Base-by-base conservation (phyloP, 2,113 vertebrate species). In the Crypturellus undulatus region DNA sequence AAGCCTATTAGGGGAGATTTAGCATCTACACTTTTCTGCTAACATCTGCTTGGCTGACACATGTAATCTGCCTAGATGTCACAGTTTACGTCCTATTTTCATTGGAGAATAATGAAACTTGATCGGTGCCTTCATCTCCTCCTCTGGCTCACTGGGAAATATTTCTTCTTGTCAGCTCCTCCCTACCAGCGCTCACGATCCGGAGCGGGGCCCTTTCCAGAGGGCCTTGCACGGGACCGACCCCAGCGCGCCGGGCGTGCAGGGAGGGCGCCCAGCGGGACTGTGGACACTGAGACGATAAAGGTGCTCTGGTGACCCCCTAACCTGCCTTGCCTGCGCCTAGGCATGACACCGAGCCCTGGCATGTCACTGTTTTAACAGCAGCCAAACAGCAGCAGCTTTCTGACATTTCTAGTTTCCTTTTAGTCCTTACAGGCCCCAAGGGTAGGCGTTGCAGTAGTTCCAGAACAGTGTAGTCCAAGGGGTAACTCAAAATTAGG, bases 401-500 rank as follows among this genome's bases (percentile, higher is more conserved):
- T 89, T 80, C 72, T 56, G 45, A 93, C 95, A 92, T 89, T 32
- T 93, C 90, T 65, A 3, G 15, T 92, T 96, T 93, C 86, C 72
- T 96, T 93, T 96, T 69, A 96, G 94, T 97, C 96, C 93, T 94
- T 90, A 96, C 60, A 68, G 96, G 97, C 97, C 81, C 52, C 82
- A 97, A 97, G 94, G 85, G 69, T 87, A 95, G 92, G 92, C 92
- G 97, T 94, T 96, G 92, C 92, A 89, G 88, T 88, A 96, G 81
- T 96, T 96, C 83, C 89, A 96, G 90, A 95, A 90, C 83, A 78
- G 81, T 93, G 84, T 81, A 94, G 70, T 96, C 83, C 87, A n/a
- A 97, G 93, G 97, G 96, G 96, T 96, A 97, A 97, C 98, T 98
- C 97, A 97, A 97, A 98, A 97, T 98, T 96, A 97, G 62, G 70